Evolutionary conservation across 1,140 invertebrate genomes (phyloP), one percentile per base, ranked within the genome.

Genomic region (Apis dorsata): DNA sequence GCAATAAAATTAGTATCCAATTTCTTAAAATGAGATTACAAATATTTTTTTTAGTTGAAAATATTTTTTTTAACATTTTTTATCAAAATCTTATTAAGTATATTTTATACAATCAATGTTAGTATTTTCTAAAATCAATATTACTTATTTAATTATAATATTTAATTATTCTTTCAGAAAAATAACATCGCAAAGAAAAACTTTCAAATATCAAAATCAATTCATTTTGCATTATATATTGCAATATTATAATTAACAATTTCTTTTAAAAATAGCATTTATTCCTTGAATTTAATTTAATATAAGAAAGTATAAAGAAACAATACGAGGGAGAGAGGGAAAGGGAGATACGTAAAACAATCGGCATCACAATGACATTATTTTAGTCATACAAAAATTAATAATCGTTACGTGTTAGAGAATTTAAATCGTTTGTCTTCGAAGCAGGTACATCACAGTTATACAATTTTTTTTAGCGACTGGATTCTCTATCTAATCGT

Each of bases 401-500:
- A 9, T 8, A 8, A 53, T 28, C 11, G 53, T 17, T 21, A n/a
- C 5, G 28, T 7, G n/a, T 76, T 28, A n/a, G 19, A 34, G n/a
- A 63, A 53, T 15, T 76, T 53, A 21, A 70, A 11, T n/a, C 5
- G 19, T 79, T 51, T 13, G 8, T 49, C 71, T 77, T 87, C 79
- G 79, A 84, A 84, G 86, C 84, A 85, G 86, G 77, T 79, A 59
- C 80, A 79, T 85, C 83, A 82, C 83, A 79, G 73, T 76, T 83
- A 81, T 70, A 83, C 72, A 24, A 59, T 81, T 63, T 60, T 34
- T 60, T 53, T 71, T 74, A 76, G 80, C 74, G 79, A 84, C 76
- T 74, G 66, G 63, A 70, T 83, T 57, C 49, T 85, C 84, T 69
- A 84, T 53, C 85, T 90, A 86, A 84, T 91, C 87, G 81, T 88